Conservation (phyloP, 2,113 vertebrate genomes). For the Melierax canorus region DNA sequence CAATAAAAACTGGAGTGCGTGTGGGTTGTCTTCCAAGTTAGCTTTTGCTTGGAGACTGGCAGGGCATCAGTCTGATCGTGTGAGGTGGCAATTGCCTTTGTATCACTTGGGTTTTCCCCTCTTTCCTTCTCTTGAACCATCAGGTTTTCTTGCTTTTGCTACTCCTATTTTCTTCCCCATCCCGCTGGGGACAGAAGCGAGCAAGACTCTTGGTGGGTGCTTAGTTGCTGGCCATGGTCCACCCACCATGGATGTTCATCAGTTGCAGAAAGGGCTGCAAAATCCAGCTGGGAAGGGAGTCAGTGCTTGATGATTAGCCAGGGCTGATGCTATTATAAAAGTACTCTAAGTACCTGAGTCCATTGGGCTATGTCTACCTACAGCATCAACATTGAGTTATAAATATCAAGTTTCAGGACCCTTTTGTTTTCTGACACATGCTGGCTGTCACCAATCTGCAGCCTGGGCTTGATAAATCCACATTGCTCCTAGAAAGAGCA, state of each 20-base stretch:
- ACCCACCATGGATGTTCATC: not conserved
- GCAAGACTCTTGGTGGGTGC: not conserved
- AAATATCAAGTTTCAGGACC: not conserved
- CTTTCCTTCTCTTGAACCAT: not conserved
- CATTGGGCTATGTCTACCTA: not conserved
- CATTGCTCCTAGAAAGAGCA: not conserved
- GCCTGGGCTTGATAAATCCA: not conserved
- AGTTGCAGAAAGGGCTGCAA: not conserved
- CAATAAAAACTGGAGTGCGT: not conserved
- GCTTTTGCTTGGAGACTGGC: not conserved
- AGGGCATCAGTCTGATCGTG: not conserved
- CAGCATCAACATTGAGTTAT: not conserved
- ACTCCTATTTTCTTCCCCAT: not conserved
- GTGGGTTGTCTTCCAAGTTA: not conserved
- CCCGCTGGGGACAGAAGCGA: not conserved
- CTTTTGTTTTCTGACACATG: not conserved
- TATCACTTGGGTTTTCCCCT: not conserved
- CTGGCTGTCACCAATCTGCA: not conserved
- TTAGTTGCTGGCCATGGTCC: not conserved
- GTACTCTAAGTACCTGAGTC: not conserved
- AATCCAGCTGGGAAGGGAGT: not conserved
- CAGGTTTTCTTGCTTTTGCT: not conserved
- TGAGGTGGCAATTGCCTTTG: not conserved
- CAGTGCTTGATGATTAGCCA: not conserved
- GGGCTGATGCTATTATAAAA: not conserved